Evolutionary conservation across 2,888 invertebrate species (phyloP).

Genomic region (Pristionchus mayeri): DNA sequence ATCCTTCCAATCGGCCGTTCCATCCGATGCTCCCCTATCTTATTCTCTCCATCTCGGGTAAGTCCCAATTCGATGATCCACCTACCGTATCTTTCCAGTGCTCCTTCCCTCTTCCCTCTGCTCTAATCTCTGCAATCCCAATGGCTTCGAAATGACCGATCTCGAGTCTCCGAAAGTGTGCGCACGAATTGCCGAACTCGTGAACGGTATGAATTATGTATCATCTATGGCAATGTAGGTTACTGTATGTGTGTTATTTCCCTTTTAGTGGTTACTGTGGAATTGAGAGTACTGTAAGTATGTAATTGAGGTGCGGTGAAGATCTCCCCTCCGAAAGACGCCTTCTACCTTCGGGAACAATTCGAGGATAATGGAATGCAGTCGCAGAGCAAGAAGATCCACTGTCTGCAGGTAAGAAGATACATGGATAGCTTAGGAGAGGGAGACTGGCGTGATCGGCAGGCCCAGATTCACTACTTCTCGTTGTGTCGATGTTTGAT

Average conservation of each 20-base stretch:
- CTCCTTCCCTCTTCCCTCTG: not conserved
- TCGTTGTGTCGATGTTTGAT: not conserved
- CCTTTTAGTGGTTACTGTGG: too few species aligned
- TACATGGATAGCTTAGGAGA: too few species aligned
- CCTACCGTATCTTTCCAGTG: not conserved
- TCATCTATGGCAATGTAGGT: not conserved
- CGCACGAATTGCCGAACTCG: not conserved
- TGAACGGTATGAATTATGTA: not conserved
- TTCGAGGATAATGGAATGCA: not conserved
- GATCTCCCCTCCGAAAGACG: not conserved
- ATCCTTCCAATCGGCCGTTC: not conserved
- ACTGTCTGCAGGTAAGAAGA: not conserved
- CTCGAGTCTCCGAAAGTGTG: not conserved
- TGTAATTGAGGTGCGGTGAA: not conserved
- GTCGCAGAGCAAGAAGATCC: not conserved
- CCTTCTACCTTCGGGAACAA: not conserved
- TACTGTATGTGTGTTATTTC: not conserved
- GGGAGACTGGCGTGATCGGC: not conserved
- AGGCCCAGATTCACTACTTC: not conserved
- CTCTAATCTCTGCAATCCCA: not conserved
- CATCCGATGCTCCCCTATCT: not conserved
- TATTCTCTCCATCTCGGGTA: not conserved
- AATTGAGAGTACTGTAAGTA: not conserved
- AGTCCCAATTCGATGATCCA: not conserved
- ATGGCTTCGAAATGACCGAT: slow-evolving; percentile 14